Conservation (phyloP, 2,888 invertebrate genomes). For the Onchidella celtica region DNA sequence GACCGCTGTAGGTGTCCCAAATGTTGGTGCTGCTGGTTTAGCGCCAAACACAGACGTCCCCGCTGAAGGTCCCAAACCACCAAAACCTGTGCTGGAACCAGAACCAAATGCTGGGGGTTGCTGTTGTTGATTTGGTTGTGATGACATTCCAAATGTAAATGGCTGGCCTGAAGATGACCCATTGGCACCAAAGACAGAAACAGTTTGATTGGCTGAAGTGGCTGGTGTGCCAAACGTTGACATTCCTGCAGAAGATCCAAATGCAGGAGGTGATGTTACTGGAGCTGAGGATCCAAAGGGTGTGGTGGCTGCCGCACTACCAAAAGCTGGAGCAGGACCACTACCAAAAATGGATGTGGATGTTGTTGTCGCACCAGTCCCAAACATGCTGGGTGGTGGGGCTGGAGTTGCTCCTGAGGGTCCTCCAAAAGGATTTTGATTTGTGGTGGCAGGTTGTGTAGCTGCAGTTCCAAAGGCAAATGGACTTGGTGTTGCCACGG, state of each 20-base stretch:
- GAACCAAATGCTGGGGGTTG: constrained; percentile 17
- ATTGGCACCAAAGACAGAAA: background rate
- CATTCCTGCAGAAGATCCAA: background rate
- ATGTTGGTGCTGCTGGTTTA: background rate
- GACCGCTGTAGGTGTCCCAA: background rate
- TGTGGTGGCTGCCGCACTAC: background rate
- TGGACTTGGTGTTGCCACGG: background rate
- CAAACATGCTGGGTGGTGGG: too few species aligned
- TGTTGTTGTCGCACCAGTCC: background rate
- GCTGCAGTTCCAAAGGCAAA: constrained; percentile 22
- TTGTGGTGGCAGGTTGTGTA: background rate
- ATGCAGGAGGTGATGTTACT: background rate
- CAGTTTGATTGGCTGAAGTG: background rate
- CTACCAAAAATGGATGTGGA: background rate
- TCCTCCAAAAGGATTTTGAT: background rate
- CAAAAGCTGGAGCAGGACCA: constrained; percentile 4
- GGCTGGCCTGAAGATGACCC: background rate
- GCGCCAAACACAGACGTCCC: constrained; percentile 22
- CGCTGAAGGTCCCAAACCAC: background rate
- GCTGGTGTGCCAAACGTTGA: constrained; percentile 20
- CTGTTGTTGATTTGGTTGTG: background rate
- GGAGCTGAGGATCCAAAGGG: constrained; percentile 2
- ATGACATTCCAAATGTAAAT: background rate
- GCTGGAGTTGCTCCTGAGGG: background rate
- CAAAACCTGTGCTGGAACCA: constrained; percentile 6